These are phyloP conservation scores for Meandrusa payeni DNA, from an alignment of 2,888 invertebrate genomes.

Conservation along the genomic window DNA sequence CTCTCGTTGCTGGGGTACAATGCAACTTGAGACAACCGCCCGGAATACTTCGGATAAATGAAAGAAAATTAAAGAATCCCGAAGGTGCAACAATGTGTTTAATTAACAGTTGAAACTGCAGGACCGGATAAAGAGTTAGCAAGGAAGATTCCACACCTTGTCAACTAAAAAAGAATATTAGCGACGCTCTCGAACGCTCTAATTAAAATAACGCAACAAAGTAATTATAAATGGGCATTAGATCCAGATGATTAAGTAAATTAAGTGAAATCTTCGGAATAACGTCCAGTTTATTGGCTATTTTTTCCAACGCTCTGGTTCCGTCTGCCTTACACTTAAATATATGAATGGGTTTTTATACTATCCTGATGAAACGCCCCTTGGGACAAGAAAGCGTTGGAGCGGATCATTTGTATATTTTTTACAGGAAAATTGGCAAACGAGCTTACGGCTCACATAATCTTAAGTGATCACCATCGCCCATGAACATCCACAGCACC, in stretches of 20 bases:
- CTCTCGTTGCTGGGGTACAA: too few relatives aligned
- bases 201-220: constrained; percentile 9
- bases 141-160: constrained; percentile 13
- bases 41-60: too few relatives aligned
- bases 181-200: background rate
- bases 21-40: too few relatives aligned
- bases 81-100: constrained; percentile 27
- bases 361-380: constrained; percentile 4
- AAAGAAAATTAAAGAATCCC: background rate
- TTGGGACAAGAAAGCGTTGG: constrained; percentile 7
- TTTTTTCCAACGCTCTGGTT: constrained; percentile 9
- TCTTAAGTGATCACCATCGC: too few relatives aligned
- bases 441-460: too few relatives aligned
- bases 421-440: too few relatives aligned
- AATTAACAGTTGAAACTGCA: constrained; percentile 1
- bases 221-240: constrained; percentile 16
- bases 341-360: constrained; percentile 17
- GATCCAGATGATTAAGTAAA: constrained; percentile 19
- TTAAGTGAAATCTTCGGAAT: constrained; percentile 16
- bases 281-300: constrained; percentile 9
- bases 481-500: too few relatives aligned
- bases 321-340: constrained; percentile 11
- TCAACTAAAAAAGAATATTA: background rate
- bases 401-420: constrained; percentile 7
- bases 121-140: background rate